A percentile compares a stretch with the other conserved stretches of the same genome.
phyloP scores from a whole-genome alignment of 2,113 vertebrate genomes.

The Pseudolaguvia tuberculata region DNA sequence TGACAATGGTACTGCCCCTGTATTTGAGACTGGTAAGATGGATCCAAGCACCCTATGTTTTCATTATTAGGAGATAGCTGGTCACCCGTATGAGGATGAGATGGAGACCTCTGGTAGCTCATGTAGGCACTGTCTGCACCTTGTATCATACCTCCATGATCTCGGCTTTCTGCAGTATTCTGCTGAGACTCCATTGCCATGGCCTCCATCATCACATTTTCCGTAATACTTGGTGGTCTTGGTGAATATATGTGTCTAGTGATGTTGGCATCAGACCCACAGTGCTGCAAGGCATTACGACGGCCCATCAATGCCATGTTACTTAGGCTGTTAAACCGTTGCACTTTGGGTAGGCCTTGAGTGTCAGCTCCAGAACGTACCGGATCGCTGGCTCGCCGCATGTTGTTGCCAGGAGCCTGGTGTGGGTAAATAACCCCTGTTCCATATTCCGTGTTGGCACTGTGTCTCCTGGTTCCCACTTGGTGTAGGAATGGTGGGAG shows the following conservation, averaged over 20 bases:
- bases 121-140: slow-evolving; percentile 70
- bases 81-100: slow-evolving; percentile 60
- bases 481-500: slow-evolving; percentile 67
- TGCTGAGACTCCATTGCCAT: slow-evolving; percentile 70
- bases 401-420: slow-evolving; percentile 66
- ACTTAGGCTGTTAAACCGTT: slow-evolving; percentile 82
- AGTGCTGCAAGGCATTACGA: slow-evolving; percentile 68
- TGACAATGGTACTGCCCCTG: slow-evolving; percentile 62
- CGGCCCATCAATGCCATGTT: slow-evolving; percentile 69
- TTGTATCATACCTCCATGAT: slow-evolving; percentile 62
- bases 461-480: slow-evolving; percentile 67
- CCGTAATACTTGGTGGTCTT: slow-evolving; percentile 84
- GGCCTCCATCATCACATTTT: slow-evolving; percentile 81
- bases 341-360: slow-evolving; percentile 71
- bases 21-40: slow-evolving; percentile 51
- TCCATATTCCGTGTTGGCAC: slow-evolving; percentile 75
- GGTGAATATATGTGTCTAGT: slow-evolving; percentile 80
- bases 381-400: slow-evolving; percentile 85
- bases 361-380: slow-evolving; percentile 66
- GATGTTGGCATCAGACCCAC: slow-evolving; percentile 71
- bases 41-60: slow-evolving; percentile 62
- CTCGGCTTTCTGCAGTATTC: slow-evolving; percentile 52
- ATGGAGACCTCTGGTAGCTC: slow-evolving; percentile 67
- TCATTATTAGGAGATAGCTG: slow-evolving; percentile 67
- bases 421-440: slow-evolving; percentile 69